Base-by-base conservation (phyloP, 2,888 invertebrate genomes). In the Rhynchonema sp. region DNA sequence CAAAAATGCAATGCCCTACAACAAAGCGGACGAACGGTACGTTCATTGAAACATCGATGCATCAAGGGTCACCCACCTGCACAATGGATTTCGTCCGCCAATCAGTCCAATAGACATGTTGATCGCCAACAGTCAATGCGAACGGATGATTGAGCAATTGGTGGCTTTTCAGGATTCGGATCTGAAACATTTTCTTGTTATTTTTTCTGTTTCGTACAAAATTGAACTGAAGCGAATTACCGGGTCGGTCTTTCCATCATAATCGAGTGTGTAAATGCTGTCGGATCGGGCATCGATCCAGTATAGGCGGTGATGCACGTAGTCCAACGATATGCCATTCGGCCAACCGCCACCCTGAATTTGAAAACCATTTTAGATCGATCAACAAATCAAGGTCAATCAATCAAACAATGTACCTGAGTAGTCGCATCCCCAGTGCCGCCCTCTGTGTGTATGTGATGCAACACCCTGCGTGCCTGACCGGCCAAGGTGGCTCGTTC, bases 51-150 rank as follows among this genome's bases (percentile, higher is more conserved):
- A n/a, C n/a, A n/a, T n/a, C n/a, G n/a, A n/a, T n/a, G n/a, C n/a
- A n/a, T n/a, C n/a, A n/a, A n/a, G n/a, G n/a, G n/a, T n/a, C 13
- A 61, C 69, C 65, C 64, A 75, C 75, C 66, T 85, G 79, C 66
- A 86, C 83, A 1, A 91, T 85, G 63, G 85, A 83, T 73, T 86
- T 87, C 60, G 83, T 83, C 64, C 87, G 80, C 91, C 91, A 90
- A 77, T 91, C 90, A 0, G 88, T 89, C 88, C 89, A 91, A 77
- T 87, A 91, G 20, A 90, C 83, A 74, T 84, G 83, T 70, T 84
- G 83, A 72, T 85, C 88, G 77, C 84, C 88, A 61, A 89, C 79
- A 0, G 86, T 81, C 64, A 90, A 82, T 56, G 89, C 86, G 78
- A 90, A 91, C 0, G 90, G 88, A 79, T 90, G 90, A 56, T 85